These are phyloP conservation scores for Tribolium freemani DNA, from an alignment of 2,888 invertebrate genomes.

Conservation along the genomic window DNA sequence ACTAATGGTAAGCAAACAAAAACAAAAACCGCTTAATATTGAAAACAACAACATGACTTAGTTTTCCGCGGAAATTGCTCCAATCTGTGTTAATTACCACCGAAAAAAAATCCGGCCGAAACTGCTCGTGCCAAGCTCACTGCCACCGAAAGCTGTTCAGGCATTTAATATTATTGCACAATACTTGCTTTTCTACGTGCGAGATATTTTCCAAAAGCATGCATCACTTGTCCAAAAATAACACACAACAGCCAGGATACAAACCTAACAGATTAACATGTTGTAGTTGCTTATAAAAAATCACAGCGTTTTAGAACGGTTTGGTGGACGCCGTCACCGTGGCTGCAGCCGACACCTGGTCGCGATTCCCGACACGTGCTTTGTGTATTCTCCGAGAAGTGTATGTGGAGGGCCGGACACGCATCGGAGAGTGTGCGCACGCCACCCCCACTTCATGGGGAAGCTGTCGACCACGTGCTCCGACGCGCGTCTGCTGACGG, in stretches of 20 bases:
- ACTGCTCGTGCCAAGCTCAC: neutral
- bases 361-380: conserved; percentile 46
- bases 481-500: conserved; percentile 12
- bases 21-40: neutral
- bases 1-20: conserved; percentile 15
- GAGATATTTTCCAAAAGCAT: conserved; percentile 8
- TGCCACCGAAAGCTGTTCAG: neutral
- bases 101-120: no score
- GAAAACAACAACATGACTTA: neutral
- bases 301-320: conserved; percentile 13
- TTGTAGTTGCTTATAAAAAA: conserved; percentile 21
- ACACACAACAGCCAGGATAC: conserved; percentile 22
- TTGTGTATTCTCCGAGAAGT: conserved; percentile 51
- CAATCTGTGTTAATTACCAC: neutral
- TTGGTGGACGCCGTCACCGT: conserved; percentile 39
- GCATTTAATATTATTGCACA: neutral
- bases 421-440: conserved; percentile 56
- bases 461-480: conserved; percentile 40
- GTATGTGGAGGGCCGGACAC: conserved; percentile 57
- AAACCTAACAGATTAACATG: conserved; percentile 32
- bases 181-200: neutral
- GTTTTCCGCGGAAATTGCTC: neutral
- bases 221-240: conserved; percentile 34
- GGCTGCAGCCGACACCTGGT: conserved; percentile 28
- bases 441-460: conserved; percentile 59